Evolutionary conservation across 2,113 vertebrate genomes (phyloP), one percentile per base, ranked within the genome.

Genomic region (Pleuronectes platessa): DNA sequence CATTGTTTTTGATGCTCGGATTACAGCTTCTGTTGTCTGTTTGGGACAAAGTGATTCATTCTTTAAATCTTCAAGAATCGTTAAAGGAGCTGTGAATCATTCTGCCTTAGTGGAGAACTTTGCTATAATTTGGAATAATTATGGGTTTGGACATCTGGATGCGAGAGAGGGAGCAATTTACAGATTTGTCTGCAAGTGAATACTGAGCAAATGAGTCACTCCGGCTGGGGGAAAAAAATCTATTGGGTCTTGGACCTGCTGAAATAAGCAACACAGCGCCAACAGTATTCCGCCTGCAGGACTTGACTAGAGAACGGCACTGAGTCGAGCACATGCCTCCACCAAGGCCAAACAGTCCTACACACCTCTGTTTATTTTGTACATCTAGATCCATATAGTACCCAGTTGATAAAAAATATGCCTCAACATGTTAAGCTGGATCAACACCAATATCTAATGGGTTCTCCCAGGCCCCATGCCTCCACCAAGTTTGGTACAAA

Each of bases 131-230:
- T 66, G 26, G 42, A 79, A 70, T 88, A 72, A 86, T 79, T 81
- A 74, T 69, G 40, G 63, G 51, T 62, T n/a, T 65, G 53, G 73
- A 68, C 31, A 81, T 89, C 61, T 78, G 72, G 47, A 77, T 83
- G 27, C 35, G 71, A 45, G 27, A 65, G 78, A 78, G 20, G 78
- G 49, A 84, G 55, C n/a, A 81, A 85, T 91, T 80, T 78, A 42
- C 69, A 82, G 72, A 81, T 84, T 75, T 75, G 31, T 79, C 61
- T 83, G 53, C 27, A 23, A 58, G 31, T 73, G 58, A 71, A 65
- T 75, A 47, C 58, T 73, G 37, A 76, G 47, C 40, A 71, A 83
- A 74, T 86, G 66, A 88, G 53, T 81, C 79, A 81, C 66, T 73
- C 24, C 82, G 65, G 59, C 70, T 68, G 54, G 47, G 61, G 53